Conservation (phyloP, 92 coral and sea anemone species). For the Epizoanthus scotinus region DNA sequence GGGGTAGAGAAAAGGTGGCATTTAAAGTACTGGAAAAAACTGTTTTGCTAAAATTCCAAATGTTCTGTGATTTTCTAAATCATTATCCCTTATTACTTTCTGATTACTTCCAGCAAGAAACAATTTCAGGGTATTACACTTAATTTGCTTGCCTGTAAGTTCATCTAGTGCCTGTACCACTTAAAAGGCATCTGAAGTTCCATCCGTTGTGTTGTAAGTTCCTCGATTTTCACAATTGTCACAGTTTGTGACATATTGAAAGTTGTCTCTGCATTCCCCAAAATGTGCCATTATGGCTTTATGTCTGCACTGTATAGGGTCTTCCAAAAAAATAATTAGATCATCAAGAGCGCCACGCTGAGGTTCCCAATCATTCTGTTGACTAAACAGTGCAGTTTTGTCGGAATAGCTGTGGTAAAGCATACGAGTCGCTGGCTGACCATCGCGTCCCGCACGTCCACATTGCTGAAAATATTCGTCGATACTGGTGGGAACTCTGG, state of each 20-base stretch:
- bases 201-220: background rate
- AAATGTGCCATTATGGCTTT: slow-evolving; percentile 37
- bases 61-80: too few species aligned
- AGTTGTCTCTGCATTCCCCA: slow-evolving; percentile 34
- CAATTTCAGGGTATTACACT: background rate
- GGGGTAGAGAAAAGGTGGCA: too few species aligned
- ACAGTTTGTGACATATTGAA: slow-evolving; percentile 2
- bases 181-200: slow-evolving; percentile 9
- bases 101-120: too few species aligned
- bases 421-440: too few species aligned
- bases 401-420: slow-evolving; percentile 31
- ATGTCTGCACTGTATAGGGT: slow-evolving; percentile 51
- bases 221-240: slow-evolving; percentile 5
- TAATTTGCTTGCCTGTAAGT: slow-evolving; percentile 18
- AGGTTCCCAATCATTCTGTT: slow-evolving; percentile 10
- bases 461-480: too few species aligned
- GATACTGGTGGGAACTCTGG: background rate
- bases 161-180: slow-evolving; percentile 10
- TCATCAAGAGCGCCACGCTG: slow-evolving; percentile 34
- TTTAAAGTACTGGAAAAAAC: too few species aligned
- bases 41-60: too few species aligned
- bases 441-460: too few species aligned
- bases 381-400: slow-evolving; percentile 38
- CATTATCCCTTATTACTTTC: too few species aligned
- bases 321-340: slow-evolving; percentile 32